Conservation (phyloP, 2,113 vertebrate species). For the Petrocephalus microphthalmus region DNA sequence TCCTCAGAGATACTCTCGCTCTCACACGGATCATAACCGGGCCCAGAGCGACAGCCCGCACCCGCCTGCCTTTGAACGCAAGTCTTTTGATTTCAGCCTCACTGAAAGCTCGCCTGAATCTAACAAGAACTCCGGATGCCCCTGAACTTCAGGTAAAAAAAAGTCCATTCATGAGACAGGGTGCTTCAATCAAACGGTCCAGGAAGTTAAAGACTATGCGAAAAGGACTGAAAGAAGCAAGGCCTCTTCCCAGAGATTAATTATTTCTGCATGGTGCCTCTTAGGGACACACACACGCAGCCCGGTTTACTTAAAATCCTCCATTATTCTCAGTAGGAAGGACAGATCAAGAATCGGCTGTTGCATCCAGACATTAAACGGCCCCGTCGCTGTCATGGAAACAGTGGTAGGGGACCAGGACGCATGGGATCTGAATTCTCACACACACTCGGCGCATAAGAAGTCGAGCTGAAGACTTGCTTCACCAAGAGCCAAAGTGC, state of each 20-base stretch:
- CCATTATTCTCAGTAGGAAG: not conserved
- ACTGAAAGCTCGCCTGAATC: not conserved
- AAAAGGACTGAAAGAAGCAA: not conserved
- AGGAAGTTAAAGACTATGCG: not conserved
- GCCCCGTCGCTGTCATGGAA: slow-evolving; percentile 9
- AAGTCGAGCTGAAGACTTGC: not conserved
- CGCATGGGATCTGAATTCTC: not conserved
- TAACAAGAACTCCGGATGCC: not conserved
- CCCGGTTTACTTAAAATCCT: not conserved
- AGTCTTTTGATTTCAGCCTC: not conserved
- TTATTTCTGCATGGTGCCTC: not conserved
- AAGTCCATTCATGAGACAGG: not conserved
- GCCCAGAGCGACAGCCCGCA: not conserved
- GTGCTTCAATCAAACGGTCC: not conserved
- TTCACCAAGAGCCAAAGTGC: no score
- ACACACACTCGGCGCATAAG: not conserved
- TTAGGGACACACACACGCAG: not conserved
- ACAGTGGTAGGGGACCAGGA: not conserved
- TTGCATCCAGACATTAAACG: not conserved
- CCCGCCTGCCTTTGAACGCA: not conserved
- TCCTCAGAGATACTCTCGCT: not conserved
- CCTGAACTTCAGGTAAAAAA: not conserved
- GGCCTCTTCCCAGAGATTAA: not conserved
- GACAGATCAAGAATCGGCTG: not conserved
- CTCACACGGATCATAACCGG: not conserved